phyloP scores from a whole-genome alignment of 2,888 invertebrate species.

The Calliopum simillimum region DNA sequence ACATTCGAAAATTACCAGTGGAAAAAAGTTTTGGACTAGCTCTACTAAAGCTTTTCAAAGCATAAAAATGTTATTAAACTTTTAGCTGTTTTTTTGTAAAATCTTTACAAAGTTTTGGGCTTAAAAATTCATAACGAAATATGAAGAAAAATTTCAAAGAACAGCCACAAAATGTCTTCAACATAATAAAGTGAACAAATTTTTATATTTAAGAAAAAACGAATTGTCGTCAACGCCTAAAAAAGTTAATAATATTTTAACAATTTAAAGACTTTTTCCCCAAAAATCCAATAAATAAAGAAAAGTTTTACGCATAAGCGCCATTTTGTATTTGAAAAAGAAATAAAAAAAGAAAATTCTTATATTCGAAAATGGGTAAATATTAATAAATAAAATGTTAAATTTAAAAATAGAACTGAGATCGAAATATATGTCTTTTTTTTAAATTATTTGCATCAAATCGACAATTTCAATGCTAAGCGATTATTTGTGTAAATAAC shows the following conservation, averaged over 20 bases:
- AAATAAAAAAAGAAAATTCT: slow-evolving; percentile 14
- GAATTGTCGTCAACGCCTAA: neutral
- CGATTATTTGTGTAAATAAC: neutral
- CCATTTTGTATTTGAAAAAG: neutral
- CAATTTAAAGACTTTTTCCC: neutral
- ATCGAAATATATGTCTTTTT: neutral
- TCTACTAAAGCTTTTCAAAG: too few relatives aligned
- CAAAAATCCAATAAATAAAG: neutral
- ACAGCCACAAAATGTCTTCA: slow-evolving; percentile 48
- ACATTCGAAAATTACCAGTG: too few relatives aligned
- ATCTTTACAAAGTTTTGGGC: neutral
- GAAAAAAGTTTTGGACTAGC: too few relatives aligned
- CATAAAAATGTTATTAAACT: too few relatives aligned
- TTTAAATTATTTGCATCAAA: neutral
- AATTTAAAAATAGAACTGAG: slow-evolving; percentile 8
- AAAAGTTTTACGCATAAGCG: neutral
- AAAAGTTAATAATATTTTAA: neutral
- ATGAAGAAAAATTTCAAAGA: slow-evolving; percentile 18
- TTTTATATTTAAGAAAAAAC: neutral
- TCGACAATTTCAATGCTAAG: slow-evolving; percentile 1
- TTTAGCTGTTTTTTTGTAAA: neutral
- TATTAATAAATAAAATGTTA: neutral
- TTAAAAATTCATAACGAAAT: neutral
- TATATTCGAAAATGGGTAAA: neutral
- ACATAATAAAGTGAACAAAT: slow-evolving; percentile 22